Conservation (phyloP, 2,113 vertebrate genomes). For the Thamnophis sirtalis region DNA sequence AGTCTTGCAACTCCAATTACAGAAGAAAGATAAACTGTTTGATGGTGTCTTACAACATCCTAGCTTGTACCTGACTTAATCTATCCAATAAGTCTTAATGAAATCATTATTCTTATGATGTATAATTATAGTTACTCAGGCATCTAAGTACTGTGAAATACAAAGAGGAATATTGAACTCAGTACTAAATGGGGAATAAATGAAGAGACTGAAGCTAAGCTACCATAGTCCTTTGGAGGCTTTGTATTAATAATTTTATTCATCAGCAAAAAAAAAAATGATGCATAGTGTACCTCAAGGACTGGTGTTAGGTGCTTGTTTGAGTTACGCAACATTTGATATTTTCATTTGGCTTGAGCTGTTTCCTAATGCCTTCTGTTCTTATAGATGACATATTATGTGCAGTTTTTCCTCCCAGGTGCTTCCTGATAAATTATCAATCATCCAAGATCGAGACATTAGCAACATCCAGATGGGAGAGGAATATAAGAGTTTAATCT, state of each 20-base stretch:
- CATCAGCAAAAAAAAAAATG: conserved; percentile 1
- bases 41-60: conserved; percentile 45
- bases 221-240: neutral
- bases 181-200: conserved; percentile 28
- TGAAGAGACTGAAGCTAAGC: neutral
- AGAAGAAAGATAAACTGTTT: conserved; percentile 46
- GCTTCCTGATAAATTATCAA: neutral
- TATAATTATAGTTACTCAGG: conserved; percentile 45
- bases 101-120: conserved; percentile 56
- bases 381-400: neutral
- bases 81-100: conserved; percentile 54
- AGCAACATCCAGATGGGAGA: neutral
- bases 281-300: neutral
- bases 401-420: neutral
- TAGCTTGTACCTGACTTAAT: conserved; percentile 36
- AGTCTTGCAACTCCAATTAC: conserved; percentile 56
- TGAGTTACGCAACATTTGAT: neutral
- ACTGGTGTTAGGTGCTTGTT: neutral
- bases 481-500: neutral
- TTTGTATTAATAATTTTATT: neutral
- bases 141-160: conserved; percentile 28
- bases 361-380: neutral
- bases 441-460: neutral
- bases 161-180: conserved; percentile 14
- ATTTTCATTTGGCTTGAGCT: neutral